phyloP scores from a whole-genome alignment of 2,888 invertebrate species.

The Eugnorisma glareosa region DNA sequence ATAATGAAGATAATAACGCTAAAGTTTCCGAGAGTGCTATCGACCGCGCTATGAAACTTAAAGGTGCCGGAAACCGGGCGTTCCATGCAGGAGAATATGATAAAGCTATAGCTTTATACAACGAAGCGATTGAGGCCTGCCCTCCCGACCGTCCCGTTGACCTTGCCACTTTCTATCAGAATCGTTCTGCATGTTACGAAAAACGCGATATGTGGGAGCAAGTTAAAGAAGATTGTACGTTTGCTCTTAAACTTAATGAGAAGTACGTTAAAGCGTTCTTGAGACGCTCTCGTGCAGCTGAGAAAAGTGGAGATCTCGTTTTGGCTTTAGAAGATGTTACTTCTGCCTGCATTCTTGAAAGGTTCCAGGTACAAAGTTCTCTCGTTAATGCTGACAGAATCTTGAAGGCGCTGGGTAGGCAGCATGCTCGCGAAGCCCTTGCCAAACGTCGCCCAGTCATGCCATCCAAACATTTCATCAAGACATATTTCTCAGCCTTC shows the following conservation, averaged over 20 bases:
- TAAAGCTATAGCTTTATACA: conserved; percentile 97
- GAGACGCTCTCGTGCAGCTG: conserved; percentile 95
- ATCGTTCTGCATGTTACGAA: conserved; percentile 98
- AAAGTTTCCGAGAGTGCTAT: conserved; percentile 91
- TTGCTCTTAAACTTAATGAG: conserved; percentile 95
- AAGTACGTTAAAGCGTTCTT: conserved; percentile 97
- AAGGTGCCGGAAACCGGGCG: conserved; percentile 96
- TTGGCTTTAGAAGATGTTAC: conserved; percentile 97
- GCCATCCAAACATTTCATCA: conserved; percentile 96
- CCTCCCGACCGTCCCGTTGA: conserved; percentile 93
- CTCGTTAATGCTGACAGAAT: conserved; percentile 96
- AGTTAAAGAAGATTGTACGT: conserved; percentile 96
- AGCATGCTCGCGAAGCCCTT: conserved; percentile 94
- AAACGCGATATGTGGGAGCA: conserved; percentile 96
- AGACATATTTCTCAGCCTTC: conserved; percentile 96
- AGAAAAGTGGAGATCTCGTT: conserved; percentile 94
- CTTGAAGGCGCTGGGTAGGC: conserved; percentile 94
- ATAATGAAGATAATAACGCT: conserved; percentile 88
- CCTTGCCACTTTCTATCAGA: conserved; percentile 98
- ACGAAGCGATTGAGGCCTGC: conserved; percentile 97
- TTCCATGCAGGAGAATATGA: conserved; percentile 97
- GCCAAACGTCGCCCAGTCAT: conserved; percentile 92
- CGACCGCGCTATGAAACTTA: conserved; percentile 94
- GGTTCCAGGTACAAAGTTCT: conserved; percentile 95
- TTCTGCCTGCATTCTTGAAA: conserved; percentile 97